phyloP scores from a whole-genome alignment of 92 coral and sea anemone genomes.

The Phymanthus crucifer region DNA sequence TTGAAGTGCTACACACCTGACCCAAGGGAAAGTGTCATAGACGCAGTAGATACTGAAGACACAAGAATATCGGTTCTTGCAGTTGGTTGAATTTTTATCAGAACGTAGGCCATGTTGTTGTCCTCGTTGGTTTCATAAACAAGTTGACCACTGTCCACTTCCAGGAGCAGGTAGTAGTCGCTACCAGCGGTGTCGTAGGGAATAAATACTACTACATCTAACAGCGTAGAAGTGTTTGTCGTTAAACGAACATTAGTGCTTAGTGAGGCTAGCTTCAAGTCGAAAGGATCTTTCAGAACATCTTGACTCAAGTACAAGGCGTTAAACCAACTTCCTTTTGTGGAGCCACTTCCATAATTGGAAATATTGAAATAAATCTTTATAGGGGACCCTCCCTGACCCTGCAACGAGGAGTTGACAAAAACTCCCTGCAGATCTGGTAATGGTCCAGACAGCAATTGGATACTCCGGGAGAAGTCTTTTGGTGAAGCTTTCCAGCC shows the following conservation, averaged over 20 bases:
- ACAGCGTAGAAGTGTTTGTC: constrained; percentile 34
- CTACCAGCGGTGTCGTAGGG: constrained; percentile 69
- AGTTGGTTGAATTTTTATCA: constrained; percentile 51
- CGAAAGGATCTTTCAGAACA: constrained; percentile 71
- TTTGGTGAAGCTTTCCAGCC: constrained; percentile 15
- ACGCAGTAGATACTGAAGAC: constrained; percentile 51
- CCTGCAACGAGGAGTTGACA: constrained; percentile 24
- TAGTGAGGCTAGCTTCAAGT: constrained; percentile 44
- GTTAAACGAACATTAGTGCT: constrained; percentile 27
- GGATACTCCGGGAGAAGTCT: constrained; percentile 1
- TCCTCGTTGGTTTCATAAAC: constrained; percentile 60
- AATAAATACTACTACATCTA: constrained; percentile 51
- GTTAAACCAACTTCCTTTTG: constrained; percentile 51
- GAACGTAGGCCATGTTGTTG: constrained; percentile 57
- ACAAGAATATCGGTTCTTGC: constrained; percentile 68
- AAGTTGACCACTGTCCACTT: constrained; percentile 59
- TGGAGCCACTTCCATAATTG: constrained; percentile 48
- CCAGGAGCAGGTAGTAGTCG: constrained; percentile 62
- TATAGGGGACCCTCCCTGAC: constrained; percentile 70
- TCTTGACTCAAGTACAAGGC: constrained; percentile 73
- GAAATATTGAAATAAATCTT: constrained; percentile 50
- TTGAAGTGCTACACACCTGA: constrained; percentile 33
- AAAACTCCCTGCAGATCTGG: constrained; percentile 67
- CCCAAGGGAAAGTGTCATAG: constrained; percentile 42
- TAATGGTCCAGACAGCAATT: constrained; percentile 41